A percentile compares a stretch with the other conserved stretches of the same genome.
Conservation (phyloP, 2,797 vertebrate species). For the Alauda arvensis region DNA sequence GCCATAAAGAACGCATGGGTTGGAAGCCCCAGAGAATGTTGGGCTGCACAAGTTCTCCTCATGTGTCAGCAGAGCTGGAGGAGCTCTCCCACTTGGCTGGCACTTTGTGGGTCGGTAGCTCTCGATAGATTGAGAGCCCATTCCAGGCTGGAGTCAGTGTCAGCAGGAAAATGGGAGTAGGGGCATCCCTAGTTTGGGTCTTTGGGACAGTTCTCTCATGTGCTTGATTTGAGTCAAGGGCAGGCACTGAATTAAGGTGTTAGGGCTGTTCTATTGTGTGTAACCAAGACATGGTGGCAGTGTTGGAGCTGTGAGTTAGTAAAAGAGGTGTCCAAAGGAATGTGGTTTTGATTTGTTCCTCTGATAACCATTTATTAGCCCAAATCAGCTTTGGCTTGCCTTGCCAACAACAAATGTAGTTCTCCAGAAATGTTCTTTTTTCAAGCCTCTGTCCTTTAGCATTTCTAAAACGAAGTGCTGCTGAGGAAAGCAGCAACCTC, state of each 20-base stretch:
- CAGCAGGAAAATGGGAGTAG: not conserved
- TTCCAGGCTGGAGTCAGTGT: not conserved
- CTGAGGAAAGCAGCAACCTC: not conserved
- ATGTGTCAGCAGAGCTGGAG: not conserved
- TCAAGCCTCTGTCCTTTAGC: not conserved
- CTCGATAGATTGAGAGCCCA: not conserved
- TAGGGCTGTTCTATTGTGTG: not conserved
- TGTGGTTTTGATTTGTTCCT: not conserved
- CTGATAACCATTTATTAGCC: not conserved
- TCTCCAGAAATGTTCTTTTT: not conserved
- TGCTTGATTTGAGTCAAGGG: not conserved
- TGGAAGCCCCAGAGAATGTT: not conserved
- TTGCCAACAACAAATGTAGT: not conserved
- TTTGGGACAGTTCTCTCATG: not conserved
- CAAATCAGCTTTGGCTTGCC: not conserved
- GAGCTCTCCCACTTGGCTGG: not conserved
- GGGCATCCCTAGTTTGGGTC: not conserved
- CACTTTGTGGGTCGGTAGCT: not conserved
- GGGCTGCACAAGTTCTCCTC: fast-evolving
- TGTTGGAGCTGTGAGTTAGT: not conserved
- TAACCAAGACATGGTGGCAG: not conserved
- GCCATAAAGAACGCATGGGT: not conserved
- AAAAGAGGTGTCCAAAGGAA: not conserved
- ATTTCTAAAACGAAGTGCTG: not conserved
- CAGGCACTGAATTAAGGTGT: not conserved